Percentiles rank a stretch among this genome's conserved stretches.
Evolutionary conservation across 2,797 vertebrate genomes (phyloP).

Genomic region (Erethizon dorsatum): DNA sequence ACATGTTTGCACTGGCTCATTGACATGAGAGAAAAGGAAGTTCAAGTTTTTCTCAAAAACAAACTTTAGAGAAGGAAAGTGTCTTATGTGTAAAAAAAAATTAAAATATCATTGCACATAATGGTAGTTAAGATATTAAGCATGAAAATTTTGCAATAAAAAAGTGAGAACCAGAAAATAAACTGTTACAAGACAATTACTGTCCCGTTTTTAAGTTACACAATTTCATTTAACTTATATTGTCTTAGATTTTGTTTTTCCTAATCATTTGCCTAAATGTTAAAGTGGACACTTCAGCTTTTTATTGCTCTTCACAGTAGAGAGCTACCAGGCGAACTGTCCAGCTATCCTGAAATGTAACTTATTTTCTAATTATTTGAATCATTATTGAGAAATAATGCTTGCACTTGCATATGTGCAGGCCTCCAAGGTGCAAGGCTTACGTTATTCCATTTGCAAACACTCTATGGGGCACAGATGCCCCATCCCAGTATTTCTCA

Average conservation of each 20-base stretch:
- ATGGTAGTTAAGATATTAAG: conserved; percentile 24
- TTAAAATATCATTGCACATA: conserved; percentile 51
- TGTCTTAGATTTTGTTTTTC: conserved; percentile 25
- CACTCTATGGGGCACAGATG: not conserved
- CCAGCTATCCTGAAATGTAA: not conserved
- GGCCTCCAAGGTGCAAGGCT: not conserved
- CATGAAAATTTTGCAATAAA: not conserved
- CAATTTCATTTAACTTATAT: not conserved
- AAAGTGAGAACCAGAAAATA: conserved; percentile 26
- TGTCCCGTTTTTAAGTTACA: not conserved
- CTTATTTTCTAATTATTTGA: conserved; percentile 49
- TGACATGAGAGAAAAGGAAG: conserved; percentile 66
- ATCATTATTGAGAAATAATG: conserved; percentile 50
- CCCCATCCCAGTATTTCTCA: conserved; percentile 29
- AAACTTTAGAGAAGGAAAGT: conserved; percentile 45
- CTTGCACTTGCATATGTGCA: not conserved
- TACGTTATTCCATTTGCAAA: conserved; percentile 58
- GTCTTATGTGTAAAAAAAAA: not conserved
- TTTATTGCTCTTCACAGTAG: not conserved
- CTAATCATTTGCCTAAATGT: conserved; percentile 15
- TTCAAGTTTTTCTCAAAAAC: conserved; percentile 63
- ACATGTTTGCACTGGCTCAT: not conserved
- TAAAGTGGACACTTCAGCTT: not conserved
- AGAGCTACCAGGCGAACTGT: not conserved
- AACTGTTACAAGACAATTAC: not conserved